Evolutionary conservation across 2,113 vertebrate species (phyloP).

Genomic region (Lepisosteus oculatus): DNA sequence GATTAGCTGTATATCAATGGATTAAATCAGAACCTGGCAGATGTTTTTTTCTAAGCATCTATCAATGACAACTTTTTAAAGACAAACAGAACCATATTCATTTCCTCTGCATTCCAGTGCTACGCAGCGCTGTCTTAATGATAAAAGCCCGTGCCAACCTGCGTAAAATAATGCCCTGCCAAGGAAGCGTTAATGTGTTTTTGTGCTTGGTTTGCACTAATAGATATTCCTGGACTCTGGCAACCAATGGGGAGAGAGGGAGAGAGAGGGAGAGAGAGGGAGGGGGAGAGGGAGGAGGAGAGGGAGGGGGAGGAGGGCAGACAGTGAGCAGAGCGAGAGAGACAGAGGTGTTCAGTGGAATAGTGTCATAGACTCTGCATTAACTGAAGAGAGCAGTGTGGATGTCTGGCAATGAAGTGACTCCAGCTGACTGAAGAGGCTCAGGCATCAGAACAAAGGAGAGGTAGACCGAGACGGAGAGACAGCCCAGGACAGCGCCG

Average conservation of each 20-base stretch:
- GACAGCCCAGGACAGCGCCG: slow-evolving; percentile 10
- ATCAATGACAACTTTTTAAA: too few relatives aligned
- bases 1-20: too few relatives aligned
- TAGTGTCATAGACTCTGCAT: slow-evolving; percentile 52
- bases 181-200: slow-evolving; percentile 5
- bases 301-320: slow-evolving; percentile 38
- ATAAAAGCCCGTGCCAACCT: too few relatives aligned
- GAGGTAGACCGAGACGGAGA: slow-evolving; percentile 34
- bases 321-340: slow-evolving; percentile 13
- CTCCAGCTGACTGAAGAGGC: too few relatives aligned
- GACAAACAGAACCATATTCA: too few relatives aligned
- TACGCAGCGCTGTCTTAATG: too few relatives aligned
- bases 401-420: neutral
- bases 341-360: slow-evolving; percentile 46
- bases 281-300: slow-evolving; percentile 2
- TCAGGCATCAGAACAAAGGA: slow-evolving; percentile 17
- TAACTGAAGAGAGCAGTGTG: slow-evolving; percentile 18
- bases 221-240: slow-evolving; percentile 8
- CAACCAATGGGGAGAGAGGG: slow-evolving; percentile 14
- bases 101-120: too few relatives aligned
- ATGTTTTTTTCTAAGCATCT: too few relatives aligned
- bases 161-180: neutral
- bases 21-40: too few relatives aligned
- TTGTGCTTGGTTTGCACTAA: slow-evolving; percentile 10
- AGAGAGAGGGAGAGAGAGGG: neutral